Conservation (phyloP, 92 coral and sea anemone genomes). For the Heliopora coerulea region DNA sequence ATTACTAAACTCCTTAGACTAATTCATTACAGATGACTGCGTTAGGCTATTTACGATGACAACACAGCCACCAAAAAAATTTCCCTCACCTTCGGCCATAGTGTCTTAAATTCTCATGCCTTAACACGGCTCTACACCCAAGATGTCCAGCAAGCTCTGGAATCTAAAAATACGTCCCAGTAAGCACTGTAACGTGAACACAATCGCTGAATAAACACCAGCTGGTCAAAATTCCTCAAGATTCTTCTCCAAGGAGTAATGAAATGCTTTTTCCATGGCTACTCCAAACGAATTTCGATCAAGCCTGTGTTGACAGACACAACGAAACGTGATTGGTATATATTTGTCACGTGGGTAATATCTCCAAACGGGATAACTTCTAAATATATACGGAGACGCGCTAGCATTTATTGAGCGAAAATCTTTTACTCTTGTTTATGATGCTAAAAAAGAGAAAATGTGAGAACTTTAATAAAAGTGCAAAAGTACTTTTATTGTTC, state of each 20-base stretch:
- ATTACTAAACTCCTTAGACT: not conserved
- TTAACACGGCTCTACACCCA: not conserved
- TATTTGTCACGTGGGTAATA: constrained; percentile 24
- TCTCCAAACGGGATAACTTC: constrained; percentile 22
- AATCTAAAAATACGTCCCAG: not conserved
- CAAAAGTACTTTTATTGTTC: no score
- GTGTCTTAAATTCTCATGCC: not conserved
- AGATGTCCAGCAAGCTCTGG: not conserved
- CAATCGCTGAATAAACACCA: not conserved
- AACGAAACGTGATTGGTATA: constrained; percentile 14
- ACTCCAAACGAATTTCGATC: constrained; percentile 23
- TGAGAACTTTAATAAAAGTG: no score
- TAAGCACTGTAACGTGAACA: not conserved
- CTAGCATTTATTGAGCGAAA: no score
- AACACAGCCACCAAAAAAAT: not conserved
- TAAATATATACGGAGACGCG: constrained; percentile 2
- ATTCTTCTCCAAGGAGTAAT: not conserved
- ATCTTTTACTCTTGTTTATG: no score
- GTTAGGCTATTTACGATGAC: constrained; percentile 15
- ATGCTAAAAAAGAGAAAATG: no score
- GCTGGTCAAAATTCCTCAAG: not conserved
- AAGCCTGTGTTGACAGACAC: constrained; percentile 24
- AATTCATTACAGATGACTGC: constrained; percentile 7
- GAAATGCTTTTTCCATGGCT: constrained; percentile 25
- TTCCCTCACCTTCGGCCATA: not conserved